These are phyloP conservation scores for Lepas anatifera DNA, from an alignment of 2,888 invertebrate species.

Conservation along the genomic window DNA sequence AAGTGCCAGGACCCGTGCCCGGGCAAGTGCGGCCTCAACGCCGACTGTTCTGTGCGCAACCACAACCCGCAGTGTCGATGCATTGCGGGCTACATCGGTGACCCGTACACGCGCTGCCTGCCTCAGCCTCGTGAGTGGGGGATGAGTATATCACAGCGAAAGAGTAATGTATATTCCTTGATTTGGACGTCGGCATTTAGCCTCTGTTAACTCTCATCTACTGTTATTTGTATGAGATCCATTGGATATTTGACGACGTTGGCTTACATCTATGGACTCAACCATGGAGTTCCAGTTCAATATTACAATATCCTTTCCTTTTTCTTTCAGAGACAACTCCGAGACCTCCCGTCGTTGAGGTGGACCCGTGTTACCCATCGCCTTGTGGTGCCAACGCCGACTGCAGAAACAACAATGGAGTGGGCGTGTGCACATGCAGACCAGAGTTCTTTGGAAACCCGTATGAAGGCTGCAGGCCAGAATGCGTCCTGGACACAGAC, in stretches of 20 bases:
- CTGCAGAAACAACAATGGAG: constrained; percentile 56
- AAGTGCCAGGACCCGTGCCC: constrained; percentile 57
- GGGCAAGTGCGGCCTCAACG: constrained; percentile 64
- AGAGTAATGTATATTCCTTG: too few relatives aligned
- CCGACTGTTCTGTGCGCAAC: constrained; percentile 57
- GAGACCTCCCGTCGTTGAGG: background rate
- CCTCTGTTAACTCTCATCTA: too few relatives aligned
- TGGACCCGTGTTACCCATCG: background rate
- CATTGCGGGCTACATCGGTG: constrained; percentile 53
- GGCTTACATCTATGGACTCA: too few relatives aligned
- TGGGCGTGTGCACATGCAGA: constrained; percentile 12
- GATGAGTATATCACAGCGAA: too few relatives aligned
- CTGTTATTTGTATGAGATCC: too few relatives aligned
- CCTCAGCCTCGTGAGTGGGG: background rate
- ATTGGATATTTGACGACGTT: too few relatives aligned
- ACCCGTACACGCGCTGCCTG: constrained; percentile 58
- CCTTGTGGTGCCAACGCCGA: constrained; percentile 62
- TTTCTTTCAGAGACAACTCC: background rate
- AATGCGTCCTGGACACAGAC: constrained; percentile 62
- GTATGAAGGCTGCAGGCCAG: constrained; percentile 44
- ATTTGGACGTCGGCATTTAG: too few relatives aligned
- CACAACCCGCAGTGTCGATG: constrained; percentile 67
- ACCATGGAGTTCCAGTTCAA: too few relatives aligned
- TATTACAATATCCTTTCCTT: too few relatives aligned
- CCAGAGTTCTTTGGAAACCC: constrained; percentile 42